Percentiles rank a stretch among this genome's conserved stretches.
phyloP scores from a whole-genome alignment of 2,113 vertebrate species.

The Arothron firmamentum region DNA sequence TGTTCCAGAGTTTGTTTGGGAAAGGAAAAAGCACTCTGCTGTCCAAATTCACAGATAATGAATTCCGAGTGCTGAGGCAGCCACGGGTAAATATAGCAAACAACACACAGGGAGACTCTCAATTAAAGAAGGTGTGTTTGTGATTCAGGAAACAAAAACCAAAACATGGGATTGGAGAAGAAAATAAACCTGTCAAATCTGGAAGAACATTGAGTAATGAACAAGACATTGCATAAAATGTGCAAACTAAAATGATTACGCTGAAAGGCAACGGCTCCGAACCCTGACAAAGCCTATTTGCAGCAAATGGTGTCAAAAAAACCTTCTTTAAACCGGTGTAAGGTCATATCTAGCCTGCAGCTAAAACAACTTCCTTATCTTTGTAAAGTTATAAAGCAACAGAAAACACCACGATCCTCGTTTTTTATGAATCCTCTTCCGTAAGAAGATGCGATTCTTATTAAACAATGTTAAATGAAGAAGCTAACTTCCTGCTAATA shows the following conservation, averaged over 20 bases:
- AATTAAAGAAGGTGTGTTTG: slow-evolving; percentile 30
- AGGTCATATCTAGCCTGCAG: slow-evolving; percentile 35
- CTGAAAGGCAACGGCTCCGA: slow-evolving; percentile 38
- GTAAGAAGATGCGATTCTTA: slow-evolving; percentile 34
- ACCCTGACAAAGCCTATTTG: slow-evolving; percentile 44
- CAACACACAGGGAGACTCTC: slow-evolving; percentile 24
- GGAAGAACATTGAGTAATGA: slow-evolving; percentile 42
- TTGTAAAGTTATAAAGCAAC: slow-evolving; percentile 11
- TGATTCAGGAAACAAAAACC: neutral
- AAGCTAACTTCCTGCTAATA: slow-evolving; percentile 46
- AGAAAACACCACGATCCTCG: slow-evolving; percentile 1
- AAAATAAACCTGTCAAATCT: slow-evolving; percentile 38
- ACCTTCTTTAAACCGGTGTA: slow-evolving; percentile 21
- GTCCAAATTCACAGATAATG: slow-evolving; percentile 43
- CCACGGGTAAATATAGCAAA: slow-evolving; percentile 45
- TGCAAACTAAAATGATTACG: slow-evolving; percentile 28
- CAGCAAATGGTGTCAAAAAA: slow-evolving; percentile 29
- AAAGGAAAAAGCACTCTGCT: slow-evolving; percentile 26
- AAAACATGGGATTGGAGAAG: slow-evolving; percentile 3
- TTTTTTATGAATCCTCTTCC: neutral
- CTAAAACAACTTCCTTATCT: slow-evolving; percentile 28
- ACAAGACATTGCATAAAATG: slow-evolving; percentile 40
- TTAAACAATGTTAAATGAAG: slow-evolving; percentile 53
- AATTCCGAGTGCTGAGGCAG: slow-evolving; percentile 48
- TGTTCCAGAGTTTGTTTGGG: slow-evolving; percentile 39